Percentiles rank a stretch among this genome's conserved stretches.
Evolutionary conservation across 2,113 vertebrate genomes (phyloP).

Genomic region (Datnioides undecimradiatus): DNA sequence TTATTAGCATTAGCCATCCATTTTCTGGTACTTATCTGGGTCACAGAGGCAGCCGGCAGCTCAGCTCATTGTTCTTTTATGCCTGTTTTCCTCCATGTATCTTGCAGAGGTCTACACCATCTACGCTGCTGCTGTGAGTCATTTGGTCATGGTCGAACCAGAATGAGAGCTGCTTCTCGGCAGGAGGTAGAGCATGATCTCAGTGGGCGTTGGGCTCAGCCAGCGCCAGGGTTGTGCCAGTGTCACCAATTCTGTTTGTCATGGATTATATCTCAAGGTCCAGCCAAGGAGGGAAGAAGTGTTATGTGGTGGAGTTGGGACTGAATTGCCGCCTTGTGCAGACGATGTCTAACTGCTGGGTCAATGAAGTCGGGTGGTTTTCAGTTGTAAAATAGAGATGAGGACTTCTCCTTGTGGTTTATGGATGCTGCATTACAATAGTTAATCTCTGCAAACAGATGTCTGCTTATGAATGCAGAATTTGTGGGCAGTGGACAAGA

Average conservation of each 20-base stretch:
- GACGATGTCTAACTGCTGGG: background rate
- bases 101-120: background rate
- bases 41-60: too few species aligned
- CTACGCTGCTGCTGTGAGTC: background rate
- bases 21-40: too few species aligned
- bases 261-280: background rate
- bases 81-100: background rate
- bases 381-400: too few species aligned
- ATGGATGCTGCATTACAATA: too few species aligned
- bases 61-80: too few species aligned
- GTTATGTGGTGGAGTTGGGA: background rate
- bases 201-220: too few species aligned
- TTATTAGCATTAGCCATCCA: too few species aligned
- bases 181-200: background rate
- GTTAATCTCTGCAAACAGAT: too few species aligned
- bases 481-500: too few species aligned
- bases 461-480: too few species aligned
- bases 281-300: too few species aligned
- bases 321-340: background rate
- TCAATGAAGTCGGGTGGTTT: too few species aligned
- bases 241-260: background rate
- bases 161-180: background rate
- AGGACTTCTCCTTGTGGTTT: background rate
- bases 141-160: background rate
- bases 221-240: background rate